Percentiles rank a stretch among this genome's conserved stretches.
Evolutionary conservation across 2,113 vertebrate genomes (phyloP).

Genomic region (Tonatia bakeri): DNA sequence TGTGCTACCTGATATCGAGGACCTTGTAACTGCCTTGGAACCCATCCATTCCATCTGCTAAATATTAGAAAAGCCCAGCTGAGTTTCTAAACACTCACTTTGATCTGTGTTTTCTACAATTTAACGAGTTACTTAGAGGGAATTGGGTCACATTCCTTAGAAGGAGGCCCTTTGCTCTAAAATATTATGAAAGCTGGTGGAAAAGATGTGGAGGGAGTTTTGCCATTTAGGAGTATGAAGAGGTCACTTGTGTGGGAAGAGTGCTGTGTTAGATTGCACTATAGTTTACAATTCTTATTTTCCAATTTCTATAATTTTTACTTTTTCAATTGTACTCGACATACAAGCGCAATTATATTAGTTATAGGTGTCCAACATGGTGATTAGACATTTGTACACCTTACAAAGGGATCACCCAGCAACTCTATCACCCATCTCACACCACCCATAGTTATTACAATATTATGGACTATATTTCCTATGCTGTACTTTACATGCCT

Average conservation of each 20-base stretch:
- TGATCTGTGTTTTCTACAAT: conserved; percentile 26
- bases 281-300: not conserved
- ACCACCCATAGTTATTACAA: not conserved
- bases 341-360: not conserved
- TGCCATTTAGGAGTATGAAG: not conserved
- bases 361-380: not conserved
- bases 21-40: not conserved
- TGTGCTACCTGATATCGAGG: not conserved
- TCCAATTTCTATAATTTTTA: not conserved
- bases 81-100: not conserved
- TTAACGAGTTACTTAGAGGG: not conserved
- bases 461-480: not conserved
- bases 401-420: not conserved
- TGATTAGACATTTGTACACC: not conserved
- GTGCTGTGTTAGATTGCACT: not conserved
- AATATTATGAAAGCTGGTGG: not conserved
- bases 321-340: not conserved
- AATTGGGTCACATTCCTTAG: not conserved
- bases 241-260: not conserved
- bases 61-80: not conserved
- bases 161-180: not conserved
- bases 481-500: not conserved
- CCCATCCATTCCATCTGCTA: not conserved
- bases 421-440: not conserved
- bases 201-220: not conserved